phyloP scores from a whole-genome alignment of 2,797 vertebrate genomes.

The Chiroxiphia lanceolata region DNA sequence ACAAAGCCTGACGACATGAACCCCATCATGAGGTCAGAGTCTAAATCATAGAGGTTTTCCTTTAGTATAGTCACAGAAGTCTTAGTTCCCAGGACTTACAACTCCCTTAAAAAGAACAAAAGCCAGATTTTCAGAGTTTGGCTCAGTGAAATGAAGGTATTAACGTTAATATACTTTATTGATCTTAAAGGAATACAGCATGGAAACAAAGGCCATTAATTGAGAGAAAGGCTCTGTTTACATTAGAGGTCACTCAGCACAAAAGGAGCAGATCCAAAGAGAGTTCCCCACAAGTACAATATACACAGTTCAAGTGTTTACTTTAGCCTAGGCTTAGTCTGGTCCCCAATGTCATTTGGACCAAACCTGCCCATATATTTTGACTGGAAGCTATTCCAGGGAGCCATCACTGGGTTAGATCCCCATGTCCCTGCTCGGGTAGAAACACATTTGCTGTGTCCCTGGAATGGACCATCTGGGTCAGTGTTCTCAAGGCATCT shows the following conservation, averaged over 20 bases:
- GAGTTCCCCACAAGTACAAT: not conserved
- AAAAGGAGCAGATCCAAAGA: conserved; percentile 10
- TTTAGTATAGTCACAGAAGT: not conserved
- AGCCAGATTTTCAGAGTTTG: conserved; percentile 33
- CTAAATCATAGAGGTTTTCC: not conserved
- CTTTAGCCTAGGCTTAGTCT: not conserved
- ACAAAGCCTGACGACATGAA: not conserved
- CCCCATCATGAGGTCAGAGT: not conserved
- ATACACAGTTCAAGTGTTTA: not conserved
- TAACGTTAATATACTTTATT: conserved; percentile 57
- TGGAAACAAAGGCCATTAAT: conserved; percentile 37
- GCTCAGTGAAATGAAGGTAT: not conserved
- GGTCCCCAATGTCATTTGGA: not conserved
- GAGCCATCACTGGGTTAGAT: not conserved
- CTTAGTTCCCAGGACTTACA: not conserved
- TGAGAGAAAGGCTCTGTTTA: conserved; percentile 35
- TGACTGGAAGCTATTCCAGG: not conserved
- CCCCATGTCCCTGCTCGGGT: not conserved
- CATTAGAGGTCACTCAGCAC: conserved; percentile 13
- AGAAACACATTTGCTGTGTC: not conserved
- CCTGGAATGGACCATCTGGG: not conserved
- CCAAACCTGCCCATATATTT: not conserved
- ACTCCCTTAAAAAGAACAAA: conserved; percentile 14
- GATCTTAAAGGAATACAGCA: conserved; percentile 54
- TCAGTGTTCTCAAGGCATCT: fast-evolving